Conservation (phyloP, 2,888 invertebrate species). For the Eupithecia tripunctaria region DNA sequence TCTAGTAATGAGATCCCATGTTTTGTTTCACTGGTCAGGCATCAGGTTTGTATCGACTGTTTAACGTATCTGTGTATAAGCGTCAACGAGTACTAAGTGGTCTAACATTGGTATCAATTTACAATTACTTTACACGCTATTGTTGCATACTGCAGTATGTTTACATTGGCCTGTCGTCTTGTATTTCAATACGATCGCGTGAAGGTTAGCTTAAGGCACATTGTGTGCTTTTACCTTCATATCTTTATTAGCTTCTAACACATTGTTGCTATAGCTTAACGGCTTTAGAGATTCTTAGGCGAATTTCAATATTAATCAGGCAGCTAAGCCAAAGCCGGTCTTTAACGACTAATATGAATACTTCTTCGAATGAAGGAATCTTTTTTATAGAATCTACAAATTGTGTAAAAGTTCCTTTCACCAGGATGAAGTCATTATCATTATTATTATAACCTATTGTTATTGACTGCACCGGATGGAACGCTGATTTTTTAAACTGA, state of each 20-base stretch:
- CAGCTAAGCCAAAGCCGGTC: background rate
- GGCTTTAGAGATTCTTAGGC: background rate
- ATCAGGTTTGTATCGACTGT: conserved; percentile 30
- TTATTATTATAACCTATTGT: background rate
- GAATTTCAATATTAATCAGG: conserved; percentile 1
- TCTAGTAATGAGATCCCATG: conserved; percentile 37
- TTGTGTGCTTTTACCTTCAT: background rate
- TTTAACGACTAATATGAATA: background rate
- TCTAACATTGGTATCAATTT: conserved; percentile 31
- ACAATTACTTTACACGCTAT: conserved; percentile 19
- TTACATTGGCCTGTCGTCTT: conserved; percentile 7
- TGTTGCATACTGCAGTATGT: conserved; percentile 3
- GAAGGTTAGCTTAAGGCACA: conserved; percentile 7
- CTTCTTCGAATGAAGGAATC: background rate
- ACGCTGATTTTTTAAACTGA: conserved; percentile 16
- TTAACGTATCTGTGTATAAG: conserved; percentile 11
- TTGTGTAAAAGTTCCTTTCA: background rate
- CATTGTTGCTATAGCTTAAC: conserved; percentile 3
- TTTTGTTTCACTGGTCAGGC: conserved; percentile 38
- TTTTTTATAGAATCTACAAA: background rate
- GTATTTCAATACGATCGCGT: background rate
- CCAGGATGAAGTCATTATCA: background rate
- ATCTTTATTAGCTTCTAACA: conserved; percentile 8
- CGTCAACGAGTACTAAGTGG: conserved; percentile 30
- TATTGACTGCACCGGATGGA: conserved; percentile 22